Base-by-base conservation (phyloP, 2,888 invertebrate genomes). In the Ptilodon capucinus region DNA sequence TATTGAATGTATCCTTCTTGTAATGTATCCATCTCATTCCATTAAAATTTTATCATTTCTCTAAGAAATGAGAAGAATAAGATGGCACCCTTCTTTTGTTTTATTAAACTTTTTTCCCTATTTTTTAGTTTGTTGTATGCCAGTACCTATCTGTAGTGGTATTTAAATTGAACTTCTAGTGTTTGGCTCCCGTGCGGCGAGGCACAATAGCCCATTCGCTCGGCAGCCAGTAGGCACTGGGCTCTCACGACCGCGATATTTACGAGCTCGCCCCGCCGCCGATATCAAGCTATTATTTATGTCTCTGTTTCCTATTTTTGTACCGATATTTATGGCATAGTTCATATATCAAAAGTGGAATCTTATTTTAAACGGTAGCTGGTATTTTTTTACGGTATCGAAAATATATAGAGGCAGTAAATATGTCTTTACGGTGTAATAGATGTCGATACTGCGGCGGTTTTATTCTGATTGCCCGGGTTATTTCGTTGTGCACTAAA, bases 221-320 rank as follows among this genome's bases (percentile, higher is more conserved):
- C 19, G 38, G 38, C 38, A 13, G 38, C 38, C 60, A 54, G 57
- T 69, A 71, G 74, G 74, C 70, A 63, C 73, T 67, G 64, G 58
- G 50, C 64, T 65, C 77, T 79, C 85, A 86, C 86, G 87, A 86
- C 71, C 70, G 57, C 54, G 50, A 73, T 85, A 83, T 86, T 86
- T 86, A 86, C 77, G 81, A 71, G 64, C 66, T 48, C 58, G 59
- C 61, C 56, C 60, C 57, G 54, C 60, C 57, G 54, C 68, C 80
- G 82, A 86, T 84, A 80, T 70, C 72, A 66, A 70, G 61, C 68
- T 75, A 81, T 86, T 82, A 87, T 88, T 88, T 86, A 87, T 84
- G 86, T 81, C 82, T 83, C 74, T 79, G 81, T 84, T 84, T 76
- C 80, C 74, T 71, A 74, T 79, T 79, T 81, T 76, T 75, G 71